Percentiles rank a stretch among this genome's conserved stretches.
Conservation (phyloP, 1,140 invertebrate species). For the Vollenhovia emeryi region DNA sequence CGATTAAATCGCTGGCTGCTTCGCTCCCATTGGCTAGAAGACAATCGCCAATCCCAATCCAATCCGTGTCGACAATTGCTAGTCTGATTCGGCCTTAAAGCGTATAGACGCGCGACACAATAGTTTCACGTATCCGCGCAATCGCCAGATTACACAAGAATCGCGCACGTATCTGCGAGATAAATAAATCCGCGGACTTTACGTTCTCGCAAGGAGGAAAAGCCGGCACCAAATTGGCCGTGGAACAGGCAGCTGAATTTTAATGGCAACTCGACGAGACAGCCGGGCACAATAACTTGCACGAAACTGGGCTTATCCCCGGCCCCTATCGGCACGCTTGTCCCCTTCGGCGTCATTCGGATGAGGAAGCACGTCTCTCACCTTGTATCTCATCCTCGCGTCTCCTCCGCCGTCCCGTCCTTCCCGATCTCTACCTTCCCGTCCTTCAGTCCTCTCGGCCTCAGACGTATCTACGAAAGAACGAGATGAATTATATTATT, state of each 20-base stretch:
- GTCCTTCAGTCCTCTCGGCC: slow-evolving; percentile 27
- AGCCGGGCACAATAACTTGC: neutral
- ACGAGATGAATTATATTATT: slow-evolving; percentile 34
- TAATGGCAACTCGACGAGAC: slow-evolving; percentile 4
- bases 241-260: slow-evolving; percentile 8
- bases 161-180: neutral
- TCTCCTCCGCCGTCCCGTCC: neutral
- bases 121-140: neutral
- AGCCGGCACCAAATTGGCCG: neutral
- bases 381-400: slow-evolving; percentile 74
- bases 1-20: too few species aligned
- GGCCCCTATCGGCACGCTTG: neutral
- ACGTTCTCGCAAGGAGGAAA: neutral
- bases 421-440: neutral
- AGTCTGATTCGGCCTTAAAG: too few species aligned
- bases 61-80: too few species aligned
- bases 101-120: neutral
- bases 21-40: too few species aligned
- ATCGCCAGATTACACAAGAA: neutral
- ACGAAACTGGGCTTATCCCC: slow-evolving; percentile 13
- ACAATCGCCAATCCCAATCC: too few species aligned
- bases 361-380: slow-evolving; percentile 42
- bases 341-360: neutral
- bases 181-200: neutral
- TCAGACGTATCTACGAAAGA: slow-evolving; percentile 37